Evolutionary conservation across 2,113 vertebrate species (phyloP).

Genomic region (Protomyctophum bolini): DNA sequence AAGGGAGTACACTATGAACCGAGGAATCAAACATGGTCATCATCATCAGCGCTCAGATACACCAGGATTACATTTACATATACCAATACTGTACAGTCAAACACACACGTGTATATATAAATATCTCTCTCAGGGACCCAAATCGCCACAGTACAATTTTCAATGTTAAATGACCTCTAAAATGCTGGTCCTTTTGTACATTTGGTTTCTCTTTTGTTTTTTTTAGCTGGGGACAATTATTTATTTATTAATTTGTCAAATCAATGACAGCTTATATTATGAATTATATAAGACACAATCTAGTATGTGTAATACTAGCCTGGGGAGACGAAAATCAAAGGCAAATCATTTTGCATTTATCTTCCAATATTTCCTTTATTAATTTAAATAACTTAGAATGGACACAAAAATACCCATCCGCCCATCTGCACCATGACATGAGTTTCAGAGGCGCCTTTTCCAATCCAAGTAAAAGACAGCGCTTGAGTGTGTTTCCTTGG

Average conservation of each 20-base stretch:
- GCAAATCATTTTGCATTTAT: slow-evolving; percentile 34
- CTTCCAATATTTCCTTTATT: slow-evolving; percentile 74
- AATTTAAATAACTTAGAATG: slow-evolving; percentile 83
- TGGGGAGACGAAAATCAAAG: slow-evolving; percentile 16
- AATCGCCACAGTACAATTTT: too few relatives aligned
- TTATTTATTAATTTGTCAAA: too few relatives aligned
- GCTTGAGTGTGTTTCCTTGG: slow-evolving; percentile 69
- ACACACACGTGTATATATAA: too few relatives aligned
- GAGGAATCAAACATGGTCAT: not conserved
- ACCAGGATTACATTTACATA: too few relatives aligned
- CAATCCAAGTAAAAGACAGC: slow-evolving; percentile 52
- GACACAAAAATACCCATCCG: slow-evolving; percentile 72
- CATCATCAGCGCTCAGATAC: not conserved
- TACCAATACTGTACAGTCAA: not conserved
- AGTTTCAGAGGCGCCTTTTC: slow-evolving; percentile 66
- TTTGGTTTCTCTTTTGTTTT: too few relatives aligned
- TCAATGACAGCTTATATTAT: too few relatives aligned
- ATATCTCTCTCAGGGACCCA: too few relatives aligned
- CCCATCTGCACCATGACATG: slow-evolving; percentile 60
- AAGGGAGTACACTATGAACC: slow-evolving; percentile 46
- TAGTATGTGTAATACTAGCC: too few relatives aligned
- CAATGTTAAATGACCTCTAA: too few relatives aligned
- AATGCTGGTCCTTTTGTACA: too few relatives aligned
- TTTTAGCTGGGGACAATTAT: too few relatives aligned
- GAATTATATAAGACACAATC: too few relatives aligned